These are phyloP conservation scores for Colaptes auratus DNA, from an alignment of 2,113 vertebrate species.

Conservation along the genomic window DNA sequence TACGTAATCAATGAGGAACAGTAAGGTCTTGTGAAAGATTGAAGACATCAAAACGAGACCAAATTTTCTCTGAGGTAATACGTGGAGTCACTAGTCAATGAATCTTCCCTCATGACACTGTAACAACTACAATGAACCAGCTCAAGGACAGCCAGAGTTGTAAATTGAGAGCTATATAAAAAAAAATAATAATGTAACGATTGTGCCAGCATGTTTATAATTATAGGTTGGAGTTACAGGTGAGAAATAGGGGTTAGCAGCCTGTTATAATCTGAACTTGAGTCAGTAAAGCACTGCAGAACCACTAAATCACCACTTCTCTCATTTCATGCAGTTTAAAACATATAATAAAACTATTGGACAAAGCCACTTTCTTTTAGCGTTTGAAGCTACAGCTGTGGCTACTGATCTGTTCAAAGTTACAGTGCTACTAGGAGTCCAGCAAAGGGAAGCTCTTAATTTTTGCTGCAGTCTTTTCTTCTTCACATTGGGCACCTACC, in stretches of 20 bases:
- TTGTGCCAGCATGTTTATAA: conserved; percentile 68
- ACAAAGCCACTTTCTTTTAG: conserved; percentile 57
- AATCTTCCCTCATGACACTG: conserved; percentile 61
- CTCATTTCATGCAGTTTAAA: conserved; percentile 64
- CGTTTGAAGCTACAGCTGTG: conserved; percentile 34
- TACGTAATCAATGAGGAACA: conserved; percentile 71
- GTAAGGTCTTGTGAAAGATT: conserved; percentile 61
- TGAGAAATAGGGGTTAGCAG: conserved; percentile 72
- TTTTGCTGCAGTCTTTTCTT: conserved; percentile 16
- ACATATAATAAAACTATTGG: conserved; percentile 69
- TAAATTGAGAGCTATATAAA: conserved; percentile 74
- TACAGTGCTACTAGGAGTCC: not conserved
- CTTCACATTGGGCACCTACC: not conserved
- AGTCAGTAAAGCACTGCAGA: conserved; percentile 60
- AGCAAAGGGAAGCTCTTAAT: conserved; percentile 45
- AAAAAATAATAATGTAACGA: conserved; percentile 75
- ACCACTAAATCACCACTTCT: conserved; percentile 70
- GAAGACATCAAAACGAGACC: conserved; percentile 43
- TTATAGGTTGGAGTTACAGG: conserved; percentile 67
- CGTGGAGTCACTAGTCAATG: conserved; percentile 60
- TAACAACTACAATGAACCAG: conserved; percentile 53
- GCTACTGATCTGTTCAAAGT: conserved; percentile 52
- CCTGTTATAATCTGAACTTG: conserved; percentile 68
- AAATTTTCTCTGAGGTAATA: conserved; percentile 65
- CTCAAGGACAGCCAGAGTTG: conserved; percentile 74